Evolutionary conservation across 2,797 vertebrate genomes (phyloP), one percentile per base, ranked within the genome.

Genomic region (Nannoperca australis): DNA sequence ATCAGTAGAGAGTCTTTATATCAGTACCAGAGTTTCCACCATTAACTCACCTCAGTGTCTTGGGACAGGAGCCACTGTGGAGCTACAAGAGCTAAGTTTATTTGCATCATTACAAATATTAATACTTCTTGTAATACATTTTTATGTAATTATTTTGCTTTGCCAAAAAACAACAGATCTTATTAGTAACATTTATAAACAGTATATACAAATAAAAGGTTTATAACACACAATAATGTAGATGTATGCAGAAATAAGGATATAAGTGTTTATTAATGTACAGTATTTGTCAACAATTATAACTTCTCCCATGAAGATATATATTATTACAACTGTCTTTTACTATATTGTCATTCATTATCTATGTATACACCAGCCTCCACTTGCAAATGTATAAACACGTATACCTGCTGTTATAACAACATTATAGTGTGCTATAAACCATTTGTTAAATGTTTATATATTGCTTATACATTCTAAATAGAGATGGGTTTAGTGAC

Each of bases 1-100:
- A 85, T 92, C 88, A 89, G 83, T 69, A 84, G 85, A 84, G 89
- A 87, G 84, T 79, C 82, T 89, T 86, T 88, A 87, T 87, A 89
- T 90, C 83, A 70, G 86, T 74, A 84, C 59, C 77, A 84, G 82
- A 92, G 90, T 94, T 94, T 93, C 94, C 94, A 93, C 84, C 89
- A 87, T 90, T 86, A 86, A 54, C 47, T 40, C 69, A 84, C 88
- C 82, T 81, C 65, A 17, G 82, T 76, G 80, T 86, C 89, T 85
- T 40, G 20, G 84, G 78, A 84, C 79, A 67, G 66, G 74, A 89
- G 78, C 65, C 77, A 67, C 75, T 54, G 79, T 58, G 66, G 77
- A 84, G 73, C 58, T 67, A 40, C 65, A 73, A 22, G 32, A 67
- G 47, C 82, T 83, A 27, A 58, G 27, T 58, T 81, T 12, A 59